phyloP scores from a whole-genome alignment of 2,113 vertebrate genomes.

The Bettongia penicillata region DNA sequence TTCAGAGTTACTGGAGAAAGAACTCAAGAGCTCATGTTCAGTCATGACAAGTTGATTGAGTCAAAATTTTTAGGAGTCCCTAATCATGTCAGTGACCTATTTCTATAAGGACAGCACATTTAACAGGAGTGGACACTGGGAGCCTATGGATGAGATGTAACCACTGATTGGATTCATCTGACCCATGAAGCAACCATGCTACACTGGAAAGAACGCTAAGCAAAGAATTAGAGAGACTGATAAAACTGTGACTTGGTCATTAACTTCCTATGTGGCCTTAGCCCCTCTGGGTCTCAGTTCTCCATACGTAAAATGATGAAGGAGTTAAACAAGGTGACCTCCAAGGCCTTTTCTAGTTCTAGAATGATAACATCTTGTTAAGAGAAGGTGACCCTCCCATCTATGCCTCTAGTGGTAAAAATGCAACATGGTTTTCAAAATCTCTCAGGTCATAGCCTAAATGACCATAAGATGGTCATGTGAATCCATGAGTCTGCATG shows the following conservation, averaged over 20 bases:
- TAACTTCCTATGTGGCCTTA: not conserved
- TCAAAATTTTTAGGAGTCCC: not conserved
- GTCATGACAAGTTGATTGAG: not conserved
- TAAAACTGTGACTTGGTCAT: not conserved
- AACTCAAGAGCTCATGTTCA: not conserved
- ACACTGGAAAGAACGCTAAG: not conserved
- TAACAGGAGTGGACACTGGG: not conserved
- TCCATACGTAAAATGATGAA: not conserved
- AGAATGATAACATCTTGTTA: not conserved
- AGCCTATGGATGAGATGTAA: not conserved
- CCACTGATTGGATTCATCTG: not conserved
- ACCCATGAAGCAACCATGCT: not conserved
- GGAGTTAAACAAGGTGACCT: not conserved
- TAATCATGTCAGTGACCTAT: not conserved
- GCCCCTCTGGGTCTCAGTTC: not conserved
- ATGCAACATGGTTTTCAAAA: not conserved
- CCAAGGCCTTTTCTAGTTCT: not conserved
- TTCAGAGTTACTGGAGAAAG: not conserved
- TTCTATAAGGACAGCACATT: not conserved
- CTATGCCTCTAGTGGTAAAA: not conserved
- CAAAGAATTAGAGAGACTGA: not conserved
- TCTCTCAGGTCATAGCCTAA: slow-evolving; percentile 8
- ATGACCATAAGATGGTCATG: not conserved
- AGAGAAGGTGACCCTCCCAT: not conserved
- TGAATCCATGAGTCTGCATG: not conserved